Base-by-base conservation (phyloP, 2,113 vertebrate species). In the Panthera leo region DNA sequence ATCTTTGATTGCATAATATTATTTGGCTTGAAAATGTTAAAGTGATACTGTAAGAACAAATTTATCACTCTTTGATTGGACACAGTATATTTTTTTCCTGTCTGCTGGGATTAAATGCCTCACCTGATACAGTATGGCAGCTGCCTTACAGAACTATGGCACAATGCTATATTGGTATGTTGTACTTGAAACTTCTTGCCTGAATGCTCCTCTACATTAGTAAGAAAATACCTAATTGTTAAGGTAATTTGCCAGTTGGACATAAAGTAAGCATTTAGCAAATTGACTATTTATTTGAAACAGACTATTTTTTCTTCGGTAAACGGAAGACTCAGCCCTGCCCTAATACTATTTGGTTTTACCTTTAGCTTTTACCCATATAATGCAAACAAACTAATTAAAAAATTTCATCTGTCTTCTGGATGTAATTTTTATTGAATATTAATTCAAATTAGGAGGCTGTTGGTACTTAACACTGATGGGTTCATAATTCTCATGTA, bases 391-490 rank as follows among this genome's bases (percentile, higher is more conserved):
- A 92, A 51, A 90, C 84, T 78, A 87, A 94, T 42, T 19, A 79
- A 91, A 91, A 91, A 92, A 63, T 16, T 45, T 36, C 29, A 61
- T 86, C 55, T 94, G 34, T 39, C 5, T 93, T 51, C 19, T 53
- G 23, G 15, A 48, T 89, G 0, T 71, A 84, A 76, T 88, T 71
- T 89, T 86, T 86, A 94, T 83, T 65, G 58, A 82, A 68, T 68
- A 84, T 71, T 92, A 92, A 76, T 87, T 82, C 36, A 96, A 89
- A 95, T 92, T 78, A 96, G 79, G 15, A 90, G 14, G 11, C 27
- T 55, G 45, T 48, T 91, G 23, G 3, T 90, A 7, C 87, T 90
- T 92, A 90, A 90, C 27, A 65, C 16, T 75, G 31, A 96, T 63
- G 68, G 3, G 7, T 87, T 91, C 48, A 34, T 85, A 91, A 55